Percentiles rank a stretch among this genome's conserved stretches.
These are phyloP conservation scores for Zele albiditarsus DNA, from an alignment of 2,888 invertebrate species.

Conservation along the genomic window DNA sequence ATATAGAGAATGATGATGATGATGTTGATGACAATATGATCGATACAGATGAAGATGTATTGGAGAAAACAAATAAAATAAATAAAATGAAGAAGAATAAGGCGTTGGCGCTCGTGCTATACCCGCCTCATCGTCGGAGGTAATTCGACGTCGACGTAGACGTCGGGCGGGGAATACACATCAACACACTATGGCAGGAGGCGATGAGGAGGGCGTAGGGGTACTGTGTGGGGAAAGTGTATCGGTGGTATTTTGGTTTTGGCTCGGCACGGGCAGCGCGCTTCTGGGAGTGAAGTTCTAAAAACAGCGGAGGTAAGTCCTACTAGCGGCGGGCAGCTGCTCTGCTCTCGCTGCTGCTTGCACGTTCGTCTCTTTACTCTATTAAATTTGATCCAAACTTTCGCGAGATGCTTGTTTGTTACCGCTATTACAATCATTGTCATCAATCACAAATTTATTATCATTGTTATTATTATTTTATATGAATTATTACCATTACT, in stretches of 20 bases:
- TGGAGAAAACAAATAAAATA: too few relatives aligned
- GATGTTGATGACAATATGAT: too few relatives aligned
- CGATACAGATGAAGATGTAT: too few relatives aligned
- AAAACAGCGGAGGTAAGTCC: slow-evolving; percentile 73
- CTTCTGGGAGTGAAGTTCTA: slow-evolving; percentile 73
- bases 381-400: slow-evolving; percentile 40
- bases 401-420: slow-evolving; percentile 28
- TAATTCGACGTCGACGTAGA: slow-evolving; percentile 21
- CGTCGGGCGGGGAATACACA: slow-evolving; percentile 35
- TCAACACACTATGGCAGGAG: slow-evolving; percentile 20
- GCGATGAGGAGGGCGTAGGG: slow-evolving; percentile 39
- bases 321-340: slow-evolving; percentile 57
- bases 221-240: slow-evolving; percentile 51
- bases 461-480: too few relatives aligned
- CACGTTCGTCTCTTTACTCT: slow-evolving; percentile 41
- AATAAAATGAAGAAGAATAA: slow-evolving; percentile 8
- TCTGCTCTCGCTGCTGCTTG: slow-evolving; percentile 45
- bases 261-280: slow-evolving; percentile 72
- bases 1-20: too few relatives aligned
- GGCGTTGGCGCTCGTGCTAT: slow-evolving; percentile 30
- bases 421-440: background rate
- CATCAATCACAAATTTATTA: background rate
- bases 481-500: too few relatives aligned
- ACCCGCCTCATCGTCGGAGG: background rate
- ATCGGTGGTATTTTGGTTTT: slow-evolving; percentile 73